Evolutionary conservation across 2,888 invertebrate genomes (phyloP).

Genomic region (Amiota mariae): DNA sequence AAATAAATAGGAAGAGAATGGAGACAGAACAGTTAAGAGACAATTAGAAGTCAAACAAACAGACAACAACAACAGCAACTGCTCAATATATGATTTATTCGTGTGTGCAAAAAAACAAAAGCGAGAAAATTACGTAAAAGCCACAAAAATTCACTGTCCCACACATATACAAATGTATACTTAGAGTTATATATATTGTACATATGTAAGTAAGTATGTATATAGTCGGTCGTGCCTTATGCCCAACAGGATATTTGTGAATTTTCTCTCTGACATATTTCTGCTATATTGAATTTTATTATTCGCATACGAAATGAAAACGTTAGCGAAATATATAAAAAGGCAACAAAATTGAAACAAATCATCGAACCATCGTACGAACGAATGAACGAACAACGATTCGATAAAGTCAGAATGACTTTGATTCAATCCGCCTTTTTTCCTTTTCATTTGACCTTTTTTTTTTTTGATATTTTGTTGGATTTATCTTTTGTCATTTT

Average conservation of each 20-base stretch:
- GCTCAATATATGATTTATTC: conserved; percentile 66
- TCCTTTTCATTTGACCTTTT: neutral
- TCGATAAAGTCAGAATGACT: neutral
- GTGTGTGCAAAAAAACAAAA: conserved; percentile 35
- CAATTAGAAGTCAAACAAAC: too few species aligned
- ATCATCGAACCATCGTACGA: neutral
- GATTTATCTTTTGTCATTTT: neutral
- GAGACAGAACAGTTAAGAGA: too few species aligned
- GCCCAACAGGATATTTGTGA: conserved; percentile 52
- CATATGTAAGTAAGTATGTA: neutral
- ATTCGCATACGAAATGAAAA: conserved; percentile 11
- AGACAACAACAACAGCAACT: conserved; percentile 12
- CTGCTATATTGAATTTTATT: conserved; percentile 48
- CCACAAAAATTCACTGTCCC: conserved; percentile 62
- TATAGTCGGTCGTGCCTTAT: neutral
- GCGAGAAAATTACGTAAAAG: conserved; percentile 57
- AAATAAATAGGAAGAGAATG: too few species aligned
- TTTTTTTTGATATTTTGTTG: neutral
- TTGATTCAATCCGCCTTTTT: neutral
- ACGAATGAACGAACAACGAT: neutral
- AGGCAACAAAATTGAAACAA: neutral
- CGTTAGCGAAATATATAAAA: neutral
- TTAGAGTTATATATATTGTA: conserved; percentile 25
- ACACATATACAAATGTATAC: conserved; percentile 42
- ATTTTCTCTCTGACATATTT: conserved; percentile 60